Percentiles rank a stretch among this genome's conserved stretches.
These are phyloP conservation scores for Megaleporinus macrocephalus DNA, from an alignment of 2,113 vertebrate species.

Conservation along the genomic window DNA sequence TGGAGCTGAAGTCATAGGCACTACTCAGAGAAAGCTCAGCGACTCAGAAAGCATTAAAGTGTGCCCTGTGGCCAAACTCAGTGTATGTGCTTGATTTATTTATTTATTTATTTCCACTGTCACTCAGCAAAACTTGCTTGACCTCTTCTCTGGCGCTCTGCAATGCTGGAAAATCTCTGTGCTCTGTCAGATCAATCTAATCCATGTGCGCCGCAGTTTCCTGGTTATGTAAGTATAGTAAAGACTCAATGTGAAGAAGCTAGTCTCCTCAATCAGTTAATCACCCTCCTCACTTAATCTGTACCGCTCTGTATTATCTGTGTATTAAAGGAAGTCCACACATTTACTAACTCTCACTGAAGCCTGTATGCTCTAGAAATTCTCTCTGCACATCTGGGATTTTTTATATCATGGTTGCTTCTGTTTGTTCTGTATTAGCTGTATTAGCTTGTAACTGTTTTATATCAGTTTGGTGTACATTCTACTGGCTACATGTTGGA, in stretches of 20 bases:
- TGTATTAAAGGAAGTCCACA: neutral
- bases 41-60: conserved; percentile 11
- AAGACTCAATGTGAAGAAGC: neutral
- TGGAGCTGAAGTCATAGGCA: neutral
- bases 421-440: neutral
- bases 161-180: neutral
- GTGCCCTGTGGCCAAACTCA: conserved; percentile 4
- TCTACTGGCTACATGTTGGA: no score
- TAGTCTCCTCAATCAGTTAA: neutral
- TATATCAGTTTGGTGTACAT: no score
- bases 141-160: neutral
- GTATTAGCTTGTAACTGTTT: no score
- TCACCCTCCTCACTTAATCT: neutral
- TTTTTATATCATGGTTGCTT: neutral
- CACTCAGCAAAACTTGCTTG: neutral
- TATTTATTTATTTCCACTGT: conserved; percentile 35
- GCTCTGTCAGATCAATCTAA: neutral
- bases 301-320: neutral
- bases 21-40: neutral
- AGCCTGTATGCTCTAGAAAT: neutral
- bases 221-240: no score
- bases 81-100: conserved; percentile 24
- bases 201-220: neutral
- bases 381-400: neutral
- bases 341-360: neutral